Evolutionary conservation across 2,113 vertebrate genomes (phyloP).

Genomic region (Bufo gargarizans): DNA sequence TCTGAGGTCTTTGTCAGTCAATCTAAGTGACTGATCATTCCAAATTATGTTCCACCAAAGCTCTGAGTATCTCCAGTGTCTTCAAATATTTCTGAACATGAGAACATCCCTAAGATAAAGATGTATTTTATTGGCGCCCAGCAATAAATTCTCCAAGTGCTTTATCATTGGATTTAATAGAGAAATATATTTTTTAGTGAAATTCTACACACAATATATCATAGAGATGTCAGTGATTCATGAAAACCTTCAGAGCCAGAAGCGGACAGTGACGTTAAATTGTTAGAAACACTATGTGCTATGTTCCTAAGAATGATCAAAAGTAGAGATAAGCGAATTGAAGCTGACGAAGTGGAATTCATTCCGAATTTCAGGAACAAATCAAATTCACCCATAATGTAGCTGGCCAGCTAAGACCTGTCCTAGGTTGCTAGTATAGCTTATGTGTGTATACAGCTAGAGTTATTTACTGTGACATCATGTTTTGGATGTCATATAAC

Average conservation of each 20-base stretch:
- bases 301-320: not conserved
- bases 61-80: not conserved
- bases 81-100: not conserved
- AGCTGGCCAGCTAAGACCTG: too few relatives aligned
- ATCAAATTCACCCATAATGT: too few relatives aligned
- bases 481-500: too few relatives aligned
- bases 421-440: too few relatives aligned
- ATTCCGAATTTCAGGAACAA: too few relatives aligned
- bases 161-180: not conserved
- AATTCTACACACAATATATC: not conserved
- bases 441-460: too few relatives aligned
- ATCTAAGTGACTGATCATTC: not conserved
- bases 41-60: not conserved
- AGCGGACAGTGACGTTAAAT: not conserved
- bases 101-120: not conserved
- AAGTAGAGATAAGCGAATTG: too few relatives aligned
- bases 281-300: not conserved
- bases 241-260: not conserved
- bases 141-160: conserved; percentile 3
- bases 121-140: not conserved
- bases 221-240: not conserved
- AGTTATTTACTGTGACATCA: too few relatives aligned
- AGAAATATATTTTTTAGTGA: conserved; percentile 10
- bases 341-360: too few relatives aligned
- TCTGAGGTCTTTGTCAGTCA: not conserved